A percentile compares a stretch with the other conserved stretches of the same genome.
Evolutionary conservation across 2,113 vertebrate genomes (phyloP).

Genomic region (Silurus meridionalis): DNA sequence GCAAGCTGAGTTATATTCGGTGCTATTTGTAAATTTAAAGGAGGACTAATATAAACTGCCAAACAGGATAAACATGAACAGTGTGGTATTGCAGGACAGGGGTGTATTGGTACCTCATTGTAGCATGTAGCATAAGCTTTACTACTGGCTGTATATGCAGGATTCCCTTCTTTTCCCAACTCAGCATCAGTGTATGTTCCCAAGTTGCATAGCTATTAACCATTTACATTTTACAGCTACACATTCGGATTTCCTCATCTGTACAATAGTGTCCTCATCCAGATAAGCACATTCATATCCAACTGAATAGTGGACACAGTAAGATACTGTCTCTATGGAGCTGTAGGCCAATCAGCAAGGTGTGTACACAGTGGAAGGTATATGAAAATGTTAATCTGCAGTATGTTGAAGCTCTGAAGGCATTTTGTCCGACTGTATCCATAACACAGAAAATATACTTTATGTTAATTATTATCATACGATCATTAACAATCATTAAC

Average conservation of each 20-base stretch:
- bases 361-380: not conserved
- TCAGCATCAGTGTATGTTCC: not conserved
- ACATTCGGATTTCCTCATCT: not conserved
- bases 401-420: not conserved
- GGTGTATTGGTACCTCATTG: constrained; percentile 3
- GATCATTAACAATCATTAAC: too few species aligned
- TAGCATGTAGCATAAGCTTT: not conserved
- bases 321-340: not conserved
- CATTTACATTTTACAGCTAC: not conserved
- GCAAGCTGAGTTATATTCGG: not conserved
- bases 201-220: not conserved
- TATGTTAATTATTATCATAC: too few species aligned
- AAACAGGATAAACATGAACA: not conserved
- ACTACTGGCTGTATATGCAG: constrained; percentile 1
- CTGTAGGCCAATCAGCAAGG: not conserved
- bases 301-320: not conserved
- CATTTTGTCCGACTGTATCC: not conserved
- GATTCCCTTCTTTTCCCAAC: not conserved
- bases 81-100: not conserved
- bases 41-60: not conserved
- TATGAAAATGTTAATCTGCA: not conserved
- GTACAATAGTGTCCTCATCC: not conserved
- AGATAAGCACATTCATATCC: not conserved
- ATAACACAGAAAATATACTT: not conserved
- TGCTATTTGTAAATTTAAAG: not conserved